Evolutionary conservation across 2,888 invertebrate species (phyloP), one percentile per base, ranked within the genome.

Genomic region (Calliopum simillimum): DNA sequence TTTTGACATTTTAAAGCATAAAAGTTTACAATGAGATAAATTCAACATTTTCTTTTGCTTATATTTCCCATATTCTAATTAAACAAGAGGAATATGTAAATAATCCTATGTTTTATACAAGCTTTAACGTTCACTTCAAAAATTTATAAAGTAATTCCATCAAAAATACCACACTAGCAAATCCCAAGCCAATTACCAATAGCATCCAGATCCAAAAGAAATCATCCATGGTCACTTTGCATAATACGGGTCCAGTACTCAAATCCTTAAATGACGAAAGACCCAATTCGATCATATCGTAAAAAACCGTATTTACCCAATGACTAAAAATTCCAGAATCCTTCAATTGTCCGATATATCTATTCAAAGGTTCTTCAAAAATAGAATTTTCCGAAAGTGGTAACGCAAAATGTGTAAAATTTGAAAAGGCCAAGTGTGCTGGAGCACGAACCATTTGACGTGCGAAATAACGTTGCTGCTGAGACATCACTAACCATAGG

Each of bases 401-500:
- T 12, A 74, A 47, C 4, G 47, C 55, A 11, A 69, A 55, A 0
- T 14, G 58, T 12, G 70, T 3, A 1, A 25, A 12, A 21, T 68
- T 19, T 2, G 12, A n/a, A 16, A 73, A 46, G 13, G 33, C 25
- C 33, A 73, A 16, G 53, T 44, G 47, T 3, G 8, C 19, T 1
- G 33, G 4, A 6, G 16, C 14, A 44, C 74, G 72, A 64, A 72
- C 72, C 23, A 55, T 3, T 61, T 69, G 65, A 0, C 68, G 68
- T 4, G 13, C 23, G 11, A 65, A 64, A 33, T 46, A 33, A 3
- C 6, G 16, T 62, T 75, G 74, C 2, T 71, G 47, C 1, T 13
- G 19, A 11, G n/a, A 2, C 12, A 71, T 69, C 4, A 76, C 13
- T 12, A 69, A n/a, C 74, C 75, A 76, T 16, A 63, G 2, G 3